Evolutionary conservation across 2,797 vertebrate genomes (phyloP), one percentile per base, ranked within the genome.

Genomic region (Gastrophryne carolinensis): DNA sequence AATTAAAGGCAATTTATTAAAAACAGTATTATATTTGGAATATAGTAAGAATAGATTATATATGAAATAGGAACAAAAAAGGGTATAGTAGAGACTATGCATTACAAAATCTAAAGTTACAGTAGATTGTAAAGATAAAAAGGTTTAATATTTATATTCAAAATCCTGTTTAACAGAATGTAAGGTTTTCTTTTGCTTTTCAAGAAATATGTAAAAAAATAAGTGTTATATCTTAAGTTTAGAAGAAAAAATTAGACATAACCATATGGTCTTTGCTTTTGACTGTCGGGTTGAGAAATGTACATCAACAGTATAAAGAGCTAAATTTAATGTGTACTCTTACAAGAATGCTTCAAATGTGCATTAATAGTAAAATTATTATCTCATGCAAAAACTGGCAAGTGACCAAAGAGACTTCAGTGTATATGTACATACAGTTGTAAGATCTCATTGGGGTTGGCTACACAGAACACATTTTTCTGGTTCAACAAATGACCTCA

Each of bases 401-500:
- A 50, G 44, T 32, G 9, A 50, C 75, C 75, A 78, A 41, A n/a
- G 34, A 72, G 15, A 58, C 49, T 29, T 37, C 60, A 70, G 7
- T 12, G 66, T 77, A 69, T 70, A 49, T 34, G 64, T 58, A 74
- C 15, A 26, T 74, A 58, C 75, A 77, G 61, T 72, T 78, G 75
- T 72, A 70, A 78, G 34, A 66, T 66, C 41, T 65, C 61, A 78
- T 75, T 86, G 78, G 68, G 79, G 53, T 72, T 80, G 78, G 8
- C 72, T 70, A 60, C 0, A 75, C 35, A 72, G 77, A 79, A 80
- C 74, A 84, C 84, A 85, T 83, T 79, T 79, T 79, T 72, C 67
- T 84, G 80, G 84, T 64, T 80, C 81, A 81, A 81, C 80, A 79
- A 82, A 79, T 82, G 80, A 78, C 82, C 82, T 86, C 61, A 30